These are phyloP conservation scores for Megaceryle alcyon DNA, from an alignment of 2,797 vertebrate genomes.

Conservation along the genomic window DNA sequence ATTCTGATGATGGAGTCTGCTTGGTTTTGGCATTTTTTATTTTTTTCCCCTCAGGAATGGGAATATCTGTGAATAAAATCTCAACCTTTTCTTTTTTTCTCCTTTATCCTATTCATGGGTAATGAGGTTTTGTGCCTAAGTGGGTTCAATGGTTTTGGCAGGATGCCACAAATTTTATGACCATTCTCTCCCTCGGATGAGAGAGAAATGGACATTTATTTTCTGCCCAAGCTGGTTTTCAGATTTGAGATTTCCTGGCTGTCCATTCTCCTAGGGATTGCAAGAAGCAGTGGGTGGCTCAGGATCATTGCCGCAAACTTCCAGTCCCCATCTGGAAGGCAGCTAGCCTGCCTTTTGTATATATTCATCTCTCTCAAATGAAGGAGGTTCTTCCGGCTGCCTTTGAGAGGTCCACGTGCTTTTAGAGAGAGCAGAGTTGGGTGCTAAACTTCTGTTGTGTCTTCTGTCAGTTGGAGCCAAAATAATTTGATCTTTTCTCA, in stretches of 20 bases:
- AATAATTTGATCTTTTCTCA: neutral
- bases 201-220: neutral
- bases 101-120: neutral
- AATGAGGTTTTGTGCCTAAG: neutral
- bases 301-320: neutral
- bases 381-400: constrained; percentile 30
- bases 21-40: neutral
- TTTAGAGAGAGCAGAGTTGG: neutral
- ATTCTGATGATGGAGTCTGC: neutral
- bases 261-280: neutral
- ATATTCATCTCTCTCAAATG: constrained; percentile 24
- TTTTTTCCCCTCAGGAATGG: neutral
- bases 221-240: neutral
- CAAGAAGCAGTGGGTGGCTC: neutral
- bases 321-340: constrained; percentile 57
- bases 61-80: neutral
- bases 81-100: neutral
- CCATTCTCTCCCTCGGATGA: neutral
- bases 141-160: constrained; percentile 3
- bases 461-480: neutral
- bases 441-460: neutral
- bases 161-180: neutral
- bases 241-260: neutral
- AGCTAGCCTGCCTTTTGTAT: constrained; percentile 34
- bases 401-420: neutral